Evolutionary conservation across 92 coral and sea anemone species (phyloP).

Genomic region (Phymanthus crucifer): DNA sequence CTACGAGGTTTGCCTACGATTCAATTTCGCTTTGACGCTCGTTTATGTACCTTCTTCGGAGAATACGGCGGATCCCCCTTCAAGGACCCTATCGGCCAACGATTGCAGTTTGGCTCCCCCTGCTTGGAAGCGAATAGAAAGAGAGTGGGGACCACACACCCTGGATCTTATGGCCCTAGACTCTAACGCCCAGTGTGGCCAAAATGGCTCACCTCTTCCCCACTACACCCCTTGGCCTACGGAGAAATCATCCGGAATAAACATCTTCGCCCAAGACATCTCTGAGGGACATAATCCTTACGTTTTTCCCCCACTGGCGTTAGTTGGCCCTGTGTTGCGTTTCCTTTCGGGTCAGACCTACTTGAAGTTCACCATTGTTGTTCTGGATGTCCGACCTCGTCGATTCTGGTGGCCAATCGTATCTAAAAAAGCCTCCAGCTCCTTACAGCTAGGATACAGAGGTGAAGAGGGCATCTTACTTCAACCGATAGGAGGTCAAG

Average conservation of each 20-base stretch:
- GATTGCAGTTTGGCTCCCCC: slow-evolving; percentile 30
- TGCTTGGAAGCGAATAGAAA: slow-evolving; percentile 23
- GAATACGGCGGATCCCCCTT: slow-evolving; percentile 44
- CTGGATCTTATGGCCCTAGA: slow-evolving; percentile 41
- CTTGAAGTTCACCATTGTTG: slow-evolving; percentile 27
- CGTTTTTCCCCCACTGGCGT: slow-evolving; percentile 36
- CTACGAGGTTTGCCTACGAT: neutral
- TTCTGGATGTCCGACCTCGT: slow-evolving; percentile 31
- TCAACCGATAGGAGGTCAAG: slow-evolving; percentile 8
- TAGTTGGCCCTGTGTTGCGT: slow-evolving; percentile 41
- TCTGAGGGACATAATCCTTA: slow-evolving; percentile 25
- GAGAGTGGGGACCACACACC: slow-evolving; percentile 32
- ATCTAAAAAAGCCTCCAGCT: slow-evolving; percentile 23
- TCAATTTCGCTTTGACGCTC: slow-evolving; percentile 45
- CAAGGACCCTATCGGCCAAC: slow-evolving; percentile 41
- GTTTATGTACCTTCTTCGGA: slow-evolving; percentile 44
- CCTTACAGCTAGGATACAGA: slow-evolving; percentile 6
- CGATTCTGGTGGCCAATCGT: slow-evolving; percentile 62
- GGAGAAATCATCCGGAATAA: slow-evolving; percentile 32
- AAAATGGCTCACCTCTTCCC: slow-evolving; percentile 32
- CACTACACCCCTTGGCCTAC: slow-evolving; percentile 51
- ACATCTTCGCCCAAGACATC: slow-evolving; percentile 28
- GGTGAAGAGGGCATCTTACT: slow-evolving; percentile 13
- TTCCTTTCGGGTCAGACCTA: slow-evolving; percentile 23
- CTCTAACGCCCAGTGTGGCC: slow-evolving; percentile 34